phyloP scores from a whole-genome alignment of 1,140 invertebrate species.

The Drosophila paulistorum region DNA sequence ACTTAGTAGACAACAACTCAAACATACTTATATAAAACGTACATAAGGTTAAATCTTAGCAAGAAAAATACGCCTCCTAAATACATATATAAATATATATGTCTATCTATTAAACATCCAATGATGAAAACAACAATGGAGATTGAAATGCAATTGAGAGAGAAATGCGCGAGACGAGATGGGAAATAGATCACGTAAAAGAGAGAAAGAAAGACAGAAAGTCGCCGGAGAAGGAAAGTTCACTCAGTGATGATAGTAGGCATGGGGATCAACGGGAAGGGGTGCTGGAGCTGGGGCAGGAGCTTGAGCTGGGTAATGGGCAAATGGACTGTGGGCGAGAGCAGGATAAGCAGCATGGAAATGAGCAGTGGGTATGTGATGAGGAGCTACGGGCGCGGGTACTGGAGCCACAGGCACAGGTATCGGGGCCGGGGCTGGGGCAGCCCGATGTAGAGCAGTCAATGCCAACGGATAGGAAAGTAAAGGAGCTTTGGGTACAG shows the following conservation, averaged over 20 bases:
- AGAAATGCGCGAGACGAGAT: conserved; percentile 16
- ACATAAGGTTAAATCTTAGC: conserved; percentile 49
- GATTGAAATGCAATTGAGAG: conserved; percentile 18
- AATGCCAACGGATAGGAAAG: conserved; percentile 66
- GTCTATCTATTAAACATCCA: conserved; percentile 48
- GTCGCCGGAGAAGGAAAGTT: background rate
- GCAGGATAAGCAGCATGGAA: conserved; percentile 76
- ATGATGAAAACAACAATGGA: conserved; percentile 62
- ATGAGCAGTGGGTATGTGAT: conserved; percentile 48
- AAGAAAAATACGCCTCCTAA: conserved; percentile 25
- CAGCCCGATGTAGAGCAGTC: conserved; percentile 47
- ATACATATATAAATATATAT: conserved; percentile 13
- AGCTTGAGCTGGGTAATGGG: conserved; percentile 52
- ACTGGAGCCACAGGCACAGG: conserved; percentile 47
- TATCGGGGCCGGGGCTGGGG: conserved; percentile 41
- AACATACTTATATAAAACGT: conserved; percentile 9
- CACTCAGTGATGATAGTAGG: conserved; percentile 66
- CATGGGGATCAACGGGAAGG: conserved; percentile 58
- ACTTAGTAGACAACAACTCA: conserved; percentile 34
- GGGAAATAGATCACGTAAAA: conserved; percentile 33
- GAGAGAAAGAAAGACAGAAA: conserved; percentile 15
- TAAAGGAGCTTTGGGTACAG: conserved; percentile 59
- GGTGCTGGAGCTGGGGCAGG: conserved; percentile 49
- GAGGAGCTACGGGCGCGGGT: conserved; percentile 18
- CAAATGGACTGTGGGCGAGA: conserved; percentile 75